phyloP scores from a whole-genome alignment of 2,797 vertebrate species.

The Pipistrellus nathusii region DNA sequence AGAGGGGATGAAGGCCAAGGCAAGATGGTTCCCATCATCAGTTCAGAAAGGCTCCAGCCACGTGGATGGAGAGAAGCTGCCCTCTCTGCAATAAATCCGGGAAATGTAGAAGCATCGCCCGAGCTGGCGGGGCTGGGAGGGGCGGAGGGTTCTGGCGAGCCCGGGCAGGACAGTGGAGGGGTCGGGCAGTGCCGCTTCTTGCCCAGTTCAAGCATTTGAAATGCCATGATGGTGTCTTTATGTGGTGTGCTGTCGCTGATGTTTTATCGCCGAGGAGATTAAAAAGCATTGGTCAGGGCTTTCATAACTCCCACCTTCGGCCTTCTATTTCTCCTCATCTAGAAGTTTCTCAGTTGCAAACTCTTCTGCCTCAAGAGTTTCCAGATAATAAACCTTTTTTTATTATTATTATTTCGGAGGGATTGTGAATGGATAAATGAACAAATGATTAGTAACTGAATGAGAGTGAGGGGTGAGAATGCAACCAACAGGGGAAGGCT shows the following conservation, averaged over 20 bases:
- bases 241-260: background rate
- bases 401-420: background rate
- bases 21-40: background rate
- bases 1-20: background rate
- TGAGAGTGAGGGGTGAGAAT: background rate
- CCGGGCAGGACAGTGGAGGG: background rate
- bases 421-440: background rate
- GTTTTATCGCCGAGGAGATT: background rate
- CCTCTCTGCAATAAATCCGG: background rate
- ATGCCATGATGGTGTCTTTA: rapidly evolving
- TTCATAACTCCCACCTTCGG: background rate
- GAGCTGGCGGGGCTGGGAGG: background rate
- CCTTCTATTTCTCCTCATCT: background rate
- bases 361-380: background rate
- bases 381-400: background rate
- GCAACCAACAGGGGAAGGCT: background rate
- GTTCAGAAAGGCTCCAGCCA: background rate
- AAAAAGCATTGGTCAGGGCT: background rate
- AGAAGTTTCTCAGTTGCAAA: background rate
- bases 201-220: background rate
- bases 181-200: rapidly evolving
- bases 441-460: background rate
- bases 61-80: background rate
- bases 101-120: background rate
- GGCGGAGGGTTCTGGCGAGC: background rate